These are phyloP conservation scores for Prietella phreatophila DNA, from an alignment of 2,113 vertebrate species.

Conservation along the genomic window DNA sequence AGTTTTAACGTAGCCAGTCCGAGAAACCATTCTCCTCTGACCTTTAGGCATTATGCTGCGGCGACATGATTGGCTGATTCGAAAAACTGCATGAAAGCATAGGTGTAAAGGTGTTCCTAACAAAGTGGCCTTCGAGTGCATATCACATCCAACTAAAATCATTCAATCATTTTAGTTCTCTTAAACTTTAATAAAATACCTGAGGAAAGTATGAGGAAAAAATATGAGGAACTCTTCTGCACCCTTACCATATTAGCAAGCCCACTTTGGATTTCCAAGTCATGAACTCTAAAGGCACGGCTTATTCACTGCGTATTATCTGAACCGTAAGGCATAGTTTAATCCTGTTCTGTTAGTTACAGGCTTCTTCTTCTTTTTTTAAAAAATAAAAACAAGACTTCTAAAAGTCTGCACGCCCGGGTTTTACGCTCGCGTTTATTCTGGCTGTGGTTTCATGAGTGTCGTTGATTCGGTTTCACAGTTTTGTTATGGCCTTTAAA, in stretches of 20 bases:
- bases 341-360: background rate
- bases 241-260: background rate
- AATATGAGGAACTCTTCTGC: background rate
- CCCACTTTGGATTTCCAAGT: background rate
- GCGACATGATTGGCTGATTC: background rate
- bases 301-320: background rate
- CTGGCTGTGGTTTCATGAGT: slow-evolving; percentile 14
- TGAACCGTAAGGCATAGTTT: background rate
- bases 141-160: background rate
- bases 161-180: background rate
- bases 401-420: background rate
- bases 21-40: background rate
- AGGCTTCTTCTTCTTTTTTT: background rate
- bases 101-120: background rate
- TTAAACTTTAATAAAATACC: background rate
- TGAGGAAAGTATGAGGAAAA: too few relatives aligned
- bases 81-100: background rate
- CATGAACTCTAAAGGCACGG: background rate
- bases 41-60: background rate
- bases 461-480: slow-evolving; percentile 7
- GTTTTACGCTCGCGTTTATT: background rate
- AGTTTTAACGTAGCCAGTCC: background rate
- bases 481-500: slow-evolving; percentile 22
- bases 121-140: background rate
- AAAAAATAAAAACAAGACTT: background rate